Percentiles rank a stretch among this genome's conserved stretches.
These are phyloP conservation scores for Cephus pulcher DNA, from an alignment of 2,888 invertebrate genomes.

Conservation along the genomic window DNA sequence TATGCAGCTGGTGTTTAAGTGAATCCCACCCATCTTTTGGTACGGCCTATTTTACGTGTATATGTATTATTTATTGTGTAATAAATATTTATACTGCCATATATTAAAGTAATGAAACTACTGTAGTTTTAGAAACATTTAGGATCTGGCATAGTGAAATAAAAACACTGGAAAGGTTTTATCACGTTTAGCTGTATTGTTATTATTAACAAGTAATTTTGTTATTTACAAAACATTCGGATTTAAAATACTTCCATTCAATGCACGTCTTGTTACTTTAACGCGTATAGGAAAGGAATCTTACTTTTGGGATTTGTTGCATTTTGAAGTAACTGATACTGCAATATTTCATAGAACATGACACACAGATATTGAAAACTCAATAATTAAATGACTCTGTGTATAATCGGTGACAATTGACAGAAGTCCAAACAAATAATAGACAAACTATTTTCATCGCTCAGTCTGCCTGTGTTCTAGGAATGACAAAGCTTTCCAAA, in stretches of 20 bases:
- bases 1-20: background rate
- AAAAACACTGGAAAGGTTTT: background rate
- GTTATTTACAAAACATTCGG: background rate
- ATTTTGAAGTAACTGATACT: background rate
- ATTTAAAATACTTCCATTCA: background rate
- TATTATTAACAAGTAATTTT: background rate
- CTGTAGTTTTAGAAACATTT: background rate
- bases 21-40: background rate
- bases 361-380: background rate
- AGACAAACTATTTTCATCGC: background rate
- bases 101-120: background rate
- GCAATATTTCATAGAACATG: background rate
- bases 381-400: background rate
- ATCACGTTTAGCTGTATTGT: background rate
- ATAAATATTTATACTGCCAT: background rate
- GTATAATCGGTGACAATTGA: background rate
- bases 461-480: background rate
- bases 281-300: background rate
- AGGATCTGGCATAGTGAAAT: background rate
- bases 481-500: background rate
- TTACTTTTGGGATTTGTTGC: background rate
- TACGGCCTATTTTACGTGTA: background rate
- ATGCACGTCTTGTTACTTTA: background rate
- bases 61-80: background rate
- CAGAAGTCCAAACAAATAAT: background rate